Evolutionary conservation across 2,113 vertebrate species (phyloP).

Genomic region (Urocitellus parryii): DNA sequence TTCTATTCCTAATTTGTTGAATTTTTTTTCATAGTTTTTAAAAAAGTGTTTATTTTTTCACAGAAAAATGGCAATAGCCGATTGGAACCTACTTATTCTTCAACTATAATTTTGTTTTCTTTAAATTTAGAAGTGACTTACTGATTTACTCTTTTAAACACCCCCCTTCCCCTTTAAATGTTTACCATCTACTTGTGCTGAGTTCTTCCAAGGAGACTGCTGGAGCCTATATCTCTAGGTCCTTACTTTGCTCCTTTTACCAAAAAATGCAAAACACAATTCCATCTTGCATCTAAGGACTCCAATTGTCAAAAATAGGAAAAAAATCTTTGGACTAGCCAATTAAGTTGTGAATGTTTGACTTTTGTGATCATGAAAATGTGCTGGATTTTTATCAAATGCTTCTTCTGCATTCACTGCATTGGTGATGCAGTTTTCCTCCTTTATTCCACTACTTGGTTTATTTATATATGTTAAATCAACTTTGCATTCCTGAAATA

Average conservation of each 20-base stretch:
- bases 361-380: background rate
- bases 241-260: conserved; percentile 97
- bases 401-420: background rate
- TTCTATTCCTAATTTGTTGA: too few relatives aligned
- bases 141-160: conserved; percentile 88
- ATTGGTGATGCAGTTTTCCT: background rate
- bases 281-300: conserved; percentile 93
- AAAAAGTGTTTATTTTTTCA: conserved; percentile 90
- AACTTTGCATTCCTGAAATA: background rate
- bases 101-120: conserved; percentile 88
- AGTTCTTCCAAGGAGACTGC: conserved; percentile 99
- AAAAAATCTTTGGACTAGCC: conserved; percentile 93
- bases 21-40: conserved; percentile 77
- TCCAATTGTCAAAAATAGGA: conserved; percentile 93
- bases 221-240: conserved; percentile 97
- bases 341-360: conserved; percentile 90
- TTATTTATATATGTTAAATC: background rate
- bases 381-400: background rate
- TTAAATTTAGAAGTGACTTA: conserved; percentile 91
- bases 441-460: background rate
- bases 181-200: conserved; percentile 98
- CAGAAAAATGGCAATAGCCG: conserved; percentile 90
- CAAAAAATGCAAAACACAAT: conserved; percentile 90
- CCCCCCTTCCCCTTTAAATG: conserved; percentile 89
- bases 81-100: conserved; percentile 90